Base-by-base conservation (phyloP, 2,888 invertebrate species). In the Melipona beecheii region DNA sequence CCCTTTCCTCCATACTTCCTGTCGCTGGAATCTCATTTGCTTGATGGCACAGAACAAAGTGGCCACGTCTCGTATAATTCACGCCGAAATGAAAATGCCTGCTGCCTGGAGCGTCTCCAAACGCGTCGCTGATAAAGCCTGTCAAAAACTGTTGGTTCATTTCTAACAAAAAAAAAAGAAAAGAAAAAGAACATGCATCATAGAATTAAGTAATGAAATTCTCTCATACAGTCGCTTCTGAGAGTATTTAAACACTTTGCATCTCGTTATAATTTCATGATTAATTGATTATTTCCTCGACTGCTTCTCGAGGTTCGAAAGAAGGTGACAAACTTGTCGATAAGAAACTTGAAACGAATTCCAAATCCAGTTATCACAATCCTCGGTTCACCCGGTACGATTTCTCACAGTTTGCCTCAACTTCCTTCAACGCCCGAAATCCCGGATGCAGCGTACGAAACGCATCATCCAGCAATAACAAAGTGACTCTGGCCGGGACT, bases 11-110 rank as follows among this genome's bases (percentile, higher is more conserved):
- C 43, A 43, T n/a, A 21, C n/a, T 27, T 54, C 31, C 68, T 54
- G 75, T 19, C 60, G 49, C 50, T 43, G 4, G 58, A 75, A 74
- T 78, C 78, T 79, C 78, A 79, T 79, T 75, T 79, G 69, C 78
- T 62, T 62, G 78, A 79, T 79, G 78, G 68, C 50, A 43, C 52
- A 50, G 69, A 62, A 69, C 60, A 60, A 60, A 66, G 58, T 58
- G 75, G 19, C 21, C n/a, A 60, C 62, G 19, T 73, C 64, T 73
- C 64, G 17, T 73, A 73, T 73, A 64, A 73, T 73, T 73, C 73
- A 36, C 52, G n/a, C 52, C 15, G 27, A 62, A 52, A 52, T 52
- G 52, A 52, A 52, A 52, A 27, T 60, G 27, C 11, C 9, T 19
- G 27, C 27, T 19, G 19, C 19, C 27, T 60, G 60, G 56, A 58